Evolutionary conservation across 1,140 invertebrate genomes (phyloP), one percentile per base, ranked within the genome.

Genomic region (Delia radicum): DNA sequence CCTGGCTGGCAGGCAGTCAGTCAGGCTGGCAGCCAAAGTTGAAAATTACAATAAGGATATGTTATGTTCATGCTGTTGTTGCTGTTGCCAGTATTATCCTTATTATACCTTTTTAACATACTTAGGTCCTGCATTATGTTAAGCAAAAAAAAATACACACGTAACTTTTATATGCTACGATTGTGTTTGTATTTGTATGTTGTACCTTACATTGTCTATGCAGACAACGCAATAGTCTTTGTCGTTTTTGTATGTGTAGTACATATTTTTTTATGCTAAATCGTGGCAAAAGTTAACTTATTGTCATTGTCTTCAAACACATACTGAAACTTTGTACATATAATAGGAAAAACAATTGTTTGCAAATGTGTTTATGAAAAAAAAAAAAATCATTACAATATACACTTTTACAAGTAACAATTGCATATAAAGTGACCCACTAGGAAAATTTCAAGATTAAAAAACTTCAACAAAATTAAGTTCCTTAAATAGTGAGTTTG

Each of bases 251-350:
- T 18, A 21, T n/a, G 48, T 8, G 18, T 55, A 2, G n/a, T n/a
- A n/a, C n/a, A n/a, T n/a, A n/a, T 6, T 55, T 24, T 55, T 67
- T 67, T 31, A 0, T 55, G 48, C n/a, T 21, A 67, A 67, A 67
- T 31, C 26, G 63, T 67, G 63, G 15, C 63, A 67, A 67, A 67
- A 67, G 63, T 67, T 31, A 67, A 31, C 13, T 31, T 29, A 67
- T 67, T 67, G 63, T 31, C 29, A 31, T 67, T 67, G 63, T 67
- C 63, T 67, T 21, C 37, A 42, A 12, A 42, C 37, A 15, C 37
- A 42, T 42, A 26, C 10, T 63, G n/a, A n/a, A n/a, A n/a, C n/a
- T n/a, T n/a, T n/a, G n/a, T n/a, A n/a, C 61, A 63, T 27, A 63
- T 27, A 10, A 28, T 3, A 15, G 2, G 0, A 31, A 67, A 31